A percentile compares a stretch with the other conserved stretches of the same genome.
Evolutionary conservation across 2,888 invertebrate genomes (phyloP).

Genomic region (Archaeoteleia sp.): DNA sequence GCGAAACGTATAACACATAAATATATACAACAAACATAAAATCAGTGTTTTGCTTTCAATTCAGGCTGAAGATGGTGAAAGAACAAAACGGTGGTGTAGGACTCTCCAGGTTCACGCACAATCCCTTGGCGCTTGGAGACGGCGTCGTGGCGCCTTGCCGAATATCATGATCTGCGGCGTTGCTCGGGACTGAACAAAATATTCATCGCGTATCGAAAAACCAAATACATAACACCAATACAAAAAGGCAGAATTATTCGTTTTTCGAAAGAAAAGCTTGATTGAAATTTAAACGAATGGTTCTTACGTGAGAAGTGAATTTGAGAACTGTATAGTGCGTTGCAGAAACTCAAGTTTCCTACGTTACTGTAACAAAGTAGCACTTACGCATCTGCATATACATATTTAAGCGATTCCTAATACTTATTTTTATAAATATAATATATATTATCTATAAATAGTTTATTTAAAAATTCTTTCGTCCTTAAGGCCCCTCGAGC

Average conservation of each 20-base stretch:
- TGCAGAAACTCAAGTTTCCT: conserved; percentile 70
- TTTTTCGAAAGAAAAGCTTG: too few relatives aligned
- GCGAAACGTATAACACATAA: too few relatives aligned
- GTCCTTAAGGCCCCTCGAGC: too few relatives aligned
- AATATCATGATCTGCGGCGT: conserved; percentile 96
- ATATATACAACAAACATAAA: too few relatives aligned
- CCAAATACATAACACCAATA: neutral
- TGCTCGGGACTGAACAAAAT: conserved; percentile 63
- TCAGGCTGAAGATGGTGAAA: conserved; percentile 92
- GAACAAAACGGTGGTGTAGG: conserved; percentile 92
- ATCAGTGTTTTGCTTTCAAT: too few relatives aligned
- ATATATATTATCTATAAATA: too few relatives aligned
- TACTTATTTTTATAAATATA: conserved; percentile 53
- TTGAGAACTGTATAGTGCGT: conserved; percentile 64
- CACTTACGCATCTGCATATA: conserved; percentile 30
- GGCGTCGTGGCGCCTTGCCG: conserved; percentile 93
- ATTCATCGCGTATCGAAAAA: conserved; percentile 3
- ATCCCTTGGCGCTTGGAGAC: conserved; percentile 94
- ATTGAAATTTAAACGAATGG: too few relatives aligned
- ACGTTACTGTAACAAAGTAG: conserved; percentile 66
- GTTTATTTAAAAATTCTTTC: conserved; percentile 52
- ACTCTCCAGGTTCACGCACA: conserved; percentile 93
- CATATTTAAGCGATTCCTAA: conserved; percentile 56
- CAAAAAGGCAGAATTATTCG: conserved; percentile 1
- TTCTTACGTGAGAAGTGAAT: conserved; percentile 45